phyloP scores from a whole-genome alignment of 2,797 vertebrate species.

The Siniperca scherzeri region DNA sequence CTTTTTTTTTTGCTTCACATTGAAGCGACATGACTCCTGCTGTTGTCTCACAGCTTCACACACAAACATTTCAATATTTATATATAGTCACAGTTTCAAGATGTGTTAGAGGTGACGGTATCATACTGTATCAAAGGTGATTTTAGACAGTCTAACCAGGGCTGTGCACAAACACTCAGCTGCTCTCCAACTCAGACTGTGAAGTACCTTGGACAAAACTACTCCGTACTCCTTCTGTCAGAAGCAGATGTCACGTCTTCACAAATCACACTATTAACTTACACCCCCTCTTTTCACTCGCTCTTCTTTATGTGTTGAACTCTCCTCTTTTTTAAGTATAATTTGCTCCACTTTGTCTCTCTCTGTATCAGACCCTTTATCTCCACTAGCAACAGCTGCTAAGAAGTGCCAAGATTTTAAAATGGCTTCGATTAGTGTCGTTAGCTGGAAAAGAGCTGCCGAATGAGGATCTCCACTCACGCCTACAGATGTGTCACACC shows the following conservation, averaged over 20 bases:
- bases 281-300: background rate
- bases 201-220: constrained; percentile 24
- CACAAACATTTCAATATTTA: constrained; percentile 28
- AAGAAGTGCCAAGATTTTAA: constrained; percentile 13
- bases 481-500: constrained; percentile 4
- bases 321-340: background rate
- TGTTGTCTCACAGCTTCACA: constrained; percentile 29
- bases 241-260: constrained; percentile 44
- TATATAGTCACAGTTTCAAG: constrained; percentile 32
- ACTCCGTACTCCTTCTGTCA: constrained; percentile 17
- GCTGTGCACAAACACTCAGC: constrained; percentile 10
- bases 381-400: constrained; percentile 33
- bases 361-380: constrained; percentile 42
- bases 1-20: background rate
- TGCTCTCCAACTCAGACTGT: constrained; percentile 1
- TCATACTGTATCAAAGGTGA: constrained; percentile 25
- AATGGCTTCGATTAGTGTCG: constrained; percentile 29
- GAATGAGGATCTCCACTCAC: background rate
- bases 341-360: constrained; percentile 30
- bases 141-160: background rate
- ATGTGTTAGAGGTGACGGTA: constrained; percentile 19
- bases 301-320: constrained; percentile 11
- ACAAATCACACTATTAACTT: constrained; percentile 44
- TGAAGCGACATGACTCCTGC: background rate
- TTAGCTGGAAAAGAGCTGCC: constrained; percentile 33